Conservation (phyloP, 2,797 vertebrate species). For the Loris lydekkerianus region DNA sequence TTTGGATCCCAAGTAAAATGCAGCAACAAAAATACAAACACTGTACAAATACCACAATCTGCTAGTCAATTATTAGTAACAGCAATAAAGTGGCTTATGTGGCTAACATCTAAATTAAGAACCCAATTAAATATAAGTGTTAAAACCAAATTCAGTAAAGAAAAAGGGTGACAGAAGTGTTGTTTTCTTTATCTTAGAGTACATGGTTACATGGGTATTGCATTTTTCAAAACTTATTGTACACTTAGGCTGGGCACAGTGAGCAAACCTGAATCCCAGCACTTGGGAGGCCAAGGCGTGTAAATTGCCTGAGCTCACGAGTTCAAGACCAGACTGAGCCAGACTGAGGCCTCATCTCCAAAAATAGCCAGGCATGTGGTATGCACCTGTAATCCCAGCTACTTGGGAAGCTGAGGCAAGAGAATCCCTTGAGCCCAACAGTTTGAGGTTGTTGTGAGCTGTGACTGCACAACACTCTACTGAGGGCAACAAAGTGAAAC, state of each 20-base stretch:
- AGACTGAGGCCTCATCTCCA: no score
- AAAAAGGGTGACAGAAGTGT: background rate
- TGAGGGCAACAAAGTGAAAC: no score
- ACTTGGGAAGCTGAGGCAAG: no score
- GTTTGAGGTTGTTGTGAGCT: no score
- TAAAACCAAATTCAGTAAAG: slow-evolving; percentile 20
- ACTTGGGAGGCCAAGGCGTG: no score
- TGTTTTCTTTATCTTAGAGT: background rate
- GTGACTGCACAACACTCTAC: no score
- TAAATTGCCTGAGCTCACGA: no score
- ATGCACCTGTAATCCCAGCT: no score
- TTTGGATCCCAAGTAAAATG: slow-evolving; percentile 11
- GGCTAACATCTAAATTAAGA: background rate
- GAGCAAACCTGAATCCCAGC: background rate
- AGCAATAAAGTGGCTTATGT: background rate
- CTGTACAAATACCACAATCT: background rate
- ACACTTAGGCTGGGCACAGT: background rate
- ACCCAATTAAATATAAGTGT: background rate
- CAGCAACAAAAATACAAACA: slow-evolving; percentile 4
- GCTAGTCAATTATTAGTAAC: background rate
- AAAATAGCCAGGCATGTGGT: no score
- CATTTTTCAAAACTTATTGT: slow-evolving; percentile 33
- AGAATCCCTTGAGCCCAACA: no score
- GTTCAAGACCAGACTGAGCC: no score
- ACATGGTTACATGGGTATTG: background rate